A percentile compares a stretch with the other conserved stretches of the same genome.
Evolutionary conservation across 2,888 invertebrate species (phyloP).

Genomic region (Torymus tubicola): DNA sequence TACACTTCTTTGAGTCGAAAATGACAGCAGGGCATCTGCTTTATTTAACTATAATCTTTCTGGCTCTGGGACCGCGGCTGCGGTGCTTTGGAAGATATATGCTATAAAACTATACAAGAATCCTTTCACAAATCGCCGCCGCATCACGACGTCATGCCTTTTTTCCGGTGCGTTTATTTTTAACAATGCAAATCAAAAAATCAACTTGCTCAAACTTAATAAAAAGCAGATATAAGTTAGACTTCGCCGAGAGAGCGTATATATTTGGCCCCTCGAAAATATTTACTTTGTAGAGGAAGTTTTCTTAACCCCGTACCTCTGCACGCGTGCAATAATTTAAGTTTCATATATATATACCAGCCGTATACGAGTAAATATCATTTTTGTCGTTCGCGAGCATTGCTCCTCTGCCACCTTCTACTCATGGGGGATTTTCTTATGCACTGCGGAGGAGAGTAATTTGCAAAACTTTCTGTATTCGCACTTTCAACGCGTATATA

Average conservation of each 20-base stretch:
- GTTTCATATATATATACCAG: conserved; percentile 29
- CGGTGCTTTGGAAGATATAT: conserved; percentile 3
- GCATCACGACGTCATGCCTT: not conserved
- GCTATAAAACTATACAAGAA: conserved; percentile 7
- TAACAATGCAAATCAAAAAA: conserved; percentile 21
- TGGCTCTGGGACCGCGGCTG: no score
- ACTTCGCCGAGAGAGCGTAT: no score
- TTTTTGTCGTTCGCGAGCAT: conserved; percentile 45
- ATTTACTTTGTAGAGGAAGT: no score
- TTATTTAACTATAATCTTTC: conserved; percentile 49
- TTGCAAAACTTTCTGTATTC: conserved; percentile 50
- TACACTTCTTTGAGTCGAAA: conserved; percentile 34
- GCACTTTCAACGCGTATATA: conserved; percentile 23
- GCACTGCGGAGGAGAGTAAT: conserved; percentile 34
- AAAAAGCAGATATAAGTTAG: not conserved
- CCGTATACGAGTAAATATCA: conserved; percentile 44
- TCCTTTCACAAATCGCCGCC: conserved; percentile 36
- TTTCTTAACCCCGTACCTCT: no score
- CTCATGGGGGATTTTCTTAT: conserved; percentile 42
- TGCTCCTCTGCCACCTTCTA: not conserved
- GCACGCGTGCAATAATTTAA: conserved; percentile 30
- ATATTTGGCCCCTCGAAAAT: no score
- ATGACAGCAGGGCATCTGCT: conserved; percentile 47
- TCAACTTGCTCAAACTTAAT: not conserved
- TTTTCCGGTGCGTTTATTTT: not conserved